Conservation (phyloP, 1,140 invertebrate species). For the Macrocentrus cingulum region DNA sequence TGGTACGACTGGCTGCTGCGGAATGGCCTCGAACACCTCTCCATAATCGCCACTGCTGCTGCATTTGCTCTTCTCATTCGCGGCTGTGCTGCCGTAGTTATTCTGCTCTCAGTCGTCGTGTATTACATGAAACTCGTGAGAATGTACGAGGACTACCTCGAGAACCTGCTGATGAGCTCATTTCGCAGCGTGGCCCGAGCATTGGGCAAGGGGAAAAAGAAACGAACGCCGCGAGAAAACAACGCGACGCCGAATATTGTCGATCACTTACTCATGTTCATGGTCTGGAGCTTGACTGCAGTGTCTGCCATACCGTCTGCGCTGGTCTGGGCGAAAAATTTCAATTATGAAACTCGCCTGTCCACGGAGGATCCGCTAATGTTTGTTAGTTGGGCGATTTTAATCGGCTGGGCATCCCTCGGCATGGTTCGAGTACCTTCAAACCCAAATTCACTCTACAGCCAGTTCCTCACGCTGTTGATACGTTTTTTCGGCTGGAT, state of each 20-base stretch:
- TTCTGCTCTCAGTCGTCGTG: slow-evolving; percentile 54
- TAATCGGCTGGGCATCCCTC: slow-evolving; percentile 47
- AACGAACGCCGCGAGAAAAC: slow-evolving; percentile 1
- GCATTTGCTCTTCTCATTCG: slow-evolving; percentile 56
- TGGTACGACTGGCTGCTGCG: slow-evolving; percentile 61
- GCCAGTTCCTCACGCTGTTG: slow-evolving; percentile 18
- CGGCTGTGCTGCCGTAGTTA: slow-evolving; percentile 61
- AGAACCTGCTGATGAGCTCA: slow-evolving; percentile 60
- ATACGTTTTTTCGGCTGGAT: slow-evolving; percentile 44
- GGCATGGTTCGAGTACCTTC: slow-evolving; percentile 46
- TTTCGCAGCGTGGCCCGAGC: slow-evolving; percentile 38
- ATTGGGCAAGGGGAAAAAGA: slow-evolving; percentile 27
- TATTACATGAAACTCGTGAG: slow-evolving; percentile 64
- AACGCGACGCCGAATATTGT: slow-evolving; percentile 41
- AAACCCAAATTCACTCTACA: slow-evolving; percentile 11
- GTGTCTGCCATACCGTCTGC: slow-evolving; percentile 52
- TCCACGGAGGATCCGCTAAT: slow-evolving; percentile 50
- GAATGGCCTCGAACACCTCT: slow-evolving; percentile 57
- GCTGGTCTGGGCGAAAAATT: slow-evolving; percentile 58
- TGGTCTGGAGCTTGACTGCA: slow-evolving; percentile 47
- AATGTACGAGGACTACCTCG: slow-evolving; percentile 74
- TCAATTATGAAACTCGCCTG: slow-evolving; percentile 48
- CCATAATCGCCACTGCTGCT: slow-evolving; percentile 54
- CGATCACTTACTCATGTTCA: slow-evolving; percentile 51
- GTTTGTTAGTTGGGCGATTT: slow-evolving; percentile 44